These are phyloP conservation scores for Pachliopta kotzebuea DNA, from an alignment of 2,888 invertebrate genomes.

Conservation along the genomic window DNA sequence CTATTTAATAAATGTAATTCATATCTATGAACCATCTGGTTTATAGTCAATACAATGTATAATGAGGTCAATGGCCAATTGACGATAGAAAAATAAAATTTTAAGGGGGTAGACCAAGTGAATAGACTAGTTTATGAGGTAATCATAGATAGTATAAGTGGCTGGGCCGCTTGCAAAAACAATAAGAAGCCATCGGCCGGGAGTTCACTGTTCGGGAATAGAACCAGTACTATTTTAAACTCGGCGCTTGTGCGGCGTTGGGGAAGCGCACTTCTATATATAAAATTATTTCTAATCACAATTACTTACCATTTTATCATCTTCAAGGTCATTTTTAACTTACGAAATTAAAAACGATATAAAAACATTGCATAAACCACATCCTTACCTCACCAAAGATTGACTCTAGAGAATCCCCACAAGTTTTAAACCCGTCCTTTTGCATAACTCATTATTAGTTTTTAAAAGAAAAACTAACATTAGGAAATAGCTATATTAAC, in stretches of 20 bases:
- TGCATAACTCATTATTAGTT: no score
- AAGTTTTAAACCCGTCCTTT: no score
- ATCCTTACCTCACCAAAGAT: no score
- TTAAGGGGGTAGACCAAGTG: neutral
- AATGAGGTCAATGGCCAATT: no score
- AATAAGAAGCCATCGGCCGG: constrained; percentile 71
- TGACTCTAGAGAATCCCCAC: no score
- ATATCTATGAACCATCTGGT: no score
- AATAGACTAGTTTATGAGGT: constrained; percentile 14
- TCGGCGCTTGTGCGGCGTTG: constrained; percentile 64
- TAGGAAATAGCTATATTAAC: no score
- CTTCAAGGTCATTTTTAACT: constrained; percentile 64
- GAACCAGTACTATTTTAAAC: constrained; percentile 75
- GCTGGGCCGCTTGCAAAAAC: constrained; percentile 54
- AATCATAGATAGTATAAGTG: constrained; percentile 37
- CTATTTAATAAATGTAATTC: constrained; percentile 6
- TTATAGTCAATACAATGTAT: no score
- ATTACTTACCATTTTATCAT: constrained; percentile 70
- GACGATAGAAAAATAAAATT: no score
- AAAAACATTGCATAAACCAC: neutral
- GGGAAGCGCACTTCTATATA: constrained; percentile 67
- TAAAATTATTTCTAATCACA: constrained; percentile 63
- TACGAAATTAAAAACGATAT: neutral
- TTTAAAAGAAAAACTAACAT: no score
- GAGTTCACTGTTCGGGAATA: constrained; percentile 75